Base-by-base conservation (phyloP, 2,888 invertebrate genomes). In the Teleiodes luculella region DNA sequence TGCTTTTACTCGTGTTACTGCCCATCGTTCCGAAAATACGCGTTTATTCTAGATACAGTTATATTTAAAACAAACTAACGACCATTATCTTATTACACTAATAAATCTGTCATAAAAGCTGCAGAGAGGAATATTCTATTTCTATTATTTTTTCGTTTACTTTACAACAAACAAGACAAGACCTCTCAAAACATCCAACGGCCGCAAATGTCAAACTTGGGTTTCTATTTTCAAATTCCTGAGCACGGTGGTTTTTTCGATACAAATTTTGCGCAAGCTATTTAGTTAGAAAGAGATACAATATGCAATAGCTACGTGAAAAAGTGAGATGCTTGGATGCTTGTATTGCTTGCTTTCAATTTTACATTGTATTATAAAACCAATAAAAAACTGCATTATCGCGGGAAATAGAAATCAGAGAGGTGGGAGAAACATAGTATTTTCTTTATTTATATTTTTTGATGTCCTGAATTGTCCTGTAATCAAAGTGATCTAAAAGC, bases 1-100 rank as follows among this genome's bases (percentile, higher is more conserved):
- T 74, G 2, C 75, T 58, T 74, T 87, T 88, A 71, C 88, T 88
- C 37, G 80, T 70, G 65, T 86, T 86, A 67, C 78, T 85, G 55
- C 89, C 89, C 89, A 89, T 89, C 66, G 51, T 76, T 61, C 58
- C 33, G 41, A 48, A 55, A 39, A 53, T 46, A 16, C 36, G n/a
- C 33, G 45, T 43, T 13, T 35, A 41, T 33, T 35, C 24, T 31
- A 13, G 0, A 54, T n/a, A n/a, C n/a, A n/a, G n/a, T n/a, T n/a
- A 39, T 51, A 47, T 36, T 11, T 43, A 46, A 16, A 3, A 45
- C 14, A 24, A 24, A 24, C 24, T 24, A 4, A 24, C 24, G 14
- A 28, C 4, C 54, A 54, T 54, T 36, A 39, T 50, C 45, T 14
- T 30, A 33, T 47, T 47, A 14, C 28, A 45, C 20, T 20, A 8